Evolutionary conservation across 2,113 vertebrate genomes (phyloP), one percentile per base, ranked within the genome.

Genomic region (Gopherus evgoodei): DNA sequence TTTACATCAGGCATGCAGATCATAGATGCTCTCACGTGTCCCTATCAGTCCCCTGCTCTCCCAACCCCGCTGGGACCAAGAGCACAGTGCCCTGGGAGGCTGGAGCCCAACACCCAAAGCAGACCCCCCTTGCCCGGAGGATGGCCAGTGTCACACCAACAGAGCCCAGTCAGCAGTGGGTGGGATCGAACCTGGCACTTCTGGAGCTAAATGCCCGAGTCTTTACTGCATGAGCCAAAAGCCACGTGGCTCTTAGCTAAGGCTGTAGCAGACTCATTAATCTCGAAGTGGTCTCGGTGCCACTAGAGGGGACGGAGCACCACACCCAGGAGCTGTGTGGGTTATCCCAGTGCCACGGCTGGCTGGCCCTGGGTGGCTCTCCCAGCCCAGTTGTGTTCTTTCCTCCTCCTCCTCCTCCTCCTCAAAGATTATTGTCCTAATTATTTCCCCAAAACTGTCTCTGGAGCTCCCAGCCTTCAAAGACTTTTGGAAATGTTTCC

Each of bases 281-380:
- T 19, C 52, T 53, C 6, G 5, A 21, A 21, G 52, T 53, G 19
- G 52, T 8, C 52, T 53, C 19, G 52, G 52, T 53, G 19, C 52
- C 52, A 53, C 52, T 50, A 50, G 50, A 50, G 50, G 13, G 50
- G 14, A 5, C 13, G 50, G 50, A 53, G 6, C 52, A 53, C 19
- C 19, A 21, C 52, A 19, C 52, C 52, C 52, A 21, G 52, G 6
- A 53, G 52, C 3, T 53, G 52, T 53, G 19, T 53, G 86, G 35
- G 47, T n/a, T 6, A 27, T 29, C 72, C 10, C 35, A 49, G 42
- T 19, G 5, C 1, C 0, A 0, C 17, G 24, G n/a, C 91, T 12
- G 57, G 78, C 31, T 0, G 3, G 5, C 88, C 54, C 89, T 53
- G 5, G 86, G 1, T 0, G 2, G 8, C 21, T 0, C 0, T 1